Evolutionary conservation across 1,140 invertebrate species (phyloP).

Genomic region (Pomacea maculata): DNA sequence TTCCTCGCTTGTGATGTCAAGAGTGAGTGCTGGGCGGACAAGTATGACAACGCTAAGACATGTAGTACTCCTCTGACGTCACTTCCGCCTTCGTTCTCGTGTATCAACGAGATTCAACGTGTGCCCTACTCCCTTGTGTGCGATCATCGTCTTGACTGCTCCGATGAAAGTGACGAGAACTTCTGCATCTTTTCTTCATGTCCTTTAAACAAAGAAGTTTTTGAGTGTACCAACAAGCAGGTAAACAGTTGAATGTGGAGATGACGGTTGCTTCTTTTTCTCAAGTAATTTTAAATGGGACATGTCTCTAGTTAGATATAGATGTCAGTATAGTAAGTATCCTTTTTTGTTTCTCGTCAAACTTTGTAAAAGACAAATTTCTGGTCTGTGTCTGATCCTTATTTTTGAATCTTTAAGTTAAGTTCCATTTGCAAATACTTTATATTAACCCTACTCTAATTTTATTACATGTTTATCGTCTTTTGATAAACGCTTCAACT

Average conservation of each 20-base stretch:
- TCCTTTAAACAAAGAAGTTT: neutral
- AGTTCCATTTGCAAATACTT: no score
- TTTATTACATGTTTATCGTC: no score
- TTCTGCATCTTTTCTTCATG: constrained; percentile 5
- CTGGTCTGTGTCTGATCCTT: no score
- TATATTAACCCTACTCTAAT: no score
- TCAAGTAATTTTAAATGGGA: no score
- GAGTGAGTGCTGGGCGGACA: constrained; percentile 7
- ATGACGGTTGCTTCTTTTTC: no score
- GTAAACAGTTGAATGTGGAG: neutral
- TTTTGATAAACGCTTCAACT: no score
- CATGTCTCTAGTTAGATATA: no score
- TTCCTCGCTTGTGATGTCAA: constrained; percentile 12
- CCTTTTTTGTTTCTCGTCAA: no score
- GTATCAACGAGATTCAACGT: neutral
- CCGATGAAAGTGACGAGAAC: constrained; percentile 9
- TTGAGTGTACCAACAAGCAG: neutral
- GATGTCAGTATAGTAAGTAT: no score
- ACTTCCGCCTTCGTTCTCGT: constrained; percentile 9
- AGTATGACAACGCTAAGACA: neutral
- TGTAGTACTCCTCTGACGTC: neutral
- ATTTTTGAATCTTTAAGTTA: no score
- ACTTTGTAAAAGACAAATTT: no score
- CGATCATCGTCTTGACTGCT: constrained; percentile 14
- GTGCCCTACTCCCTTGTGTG: constrained; percentile 24